Base-by-base conservation (phyloP, 2,797 vertebrate species). In the Ceryle rudis region DNA sequence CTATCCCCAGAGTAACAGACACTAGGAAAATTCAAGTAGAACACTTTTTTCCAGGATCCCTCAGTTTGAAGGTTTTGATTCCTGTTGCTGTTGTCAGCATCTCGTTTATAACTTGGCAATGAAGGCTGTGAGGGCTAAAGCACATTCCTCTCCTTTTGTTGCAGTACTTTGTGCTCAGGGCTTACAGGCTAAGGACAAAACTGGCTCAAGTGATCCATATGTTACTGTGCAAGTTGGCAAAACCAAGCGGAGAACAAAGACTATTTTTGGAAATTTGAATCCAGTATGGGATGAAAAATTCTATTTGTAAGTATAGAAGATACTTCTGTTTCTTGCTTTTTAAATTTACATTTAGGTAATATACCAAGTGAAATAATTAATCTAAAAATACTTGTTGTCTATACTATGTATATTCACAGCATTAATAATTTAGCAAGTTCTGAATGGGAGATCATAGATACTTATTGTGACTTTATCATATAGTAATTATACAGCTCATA, bases 181-280 rank as follows among this genome's bases (percentile, higher is more conserved):
- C 31, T 98, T 99, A 92, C 99, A 99, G 94, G 99, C 99, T 82
- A 99, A 99, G 97, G 99, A 99, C 96, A 99, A 99, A 98, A 99
- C 99, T 0, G 99, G 99, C 61, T 99, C 99, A 52, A 99, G 99
- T 51, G 99, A 99, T 93, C 99, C 99, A 0, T 99, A 99, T 19
- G 99, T 99, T 93, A 99, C 99, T 2, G 99, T 99, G 89, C 99
- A 99, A 98, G 99, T 99, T 95, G 99, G 99, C 64, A 99, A 99
- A 98, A 99, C 98, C 94, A 99, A 99, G 91, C 98, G 99, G 89
- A 99, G 99, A 94, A 99, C 99, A 18, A 99, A 99, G 98, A 99
- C 99, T 49, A 99, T 99, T 97, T 99, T 99, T 81, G 99, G 99
- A 81, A 99, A 99, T 96, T 98, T 99, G 92, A 99, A 99, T 97